Conservation (phyloP, 2,113 vertebrate genomes). For the Taxidea taxus region DNA sequence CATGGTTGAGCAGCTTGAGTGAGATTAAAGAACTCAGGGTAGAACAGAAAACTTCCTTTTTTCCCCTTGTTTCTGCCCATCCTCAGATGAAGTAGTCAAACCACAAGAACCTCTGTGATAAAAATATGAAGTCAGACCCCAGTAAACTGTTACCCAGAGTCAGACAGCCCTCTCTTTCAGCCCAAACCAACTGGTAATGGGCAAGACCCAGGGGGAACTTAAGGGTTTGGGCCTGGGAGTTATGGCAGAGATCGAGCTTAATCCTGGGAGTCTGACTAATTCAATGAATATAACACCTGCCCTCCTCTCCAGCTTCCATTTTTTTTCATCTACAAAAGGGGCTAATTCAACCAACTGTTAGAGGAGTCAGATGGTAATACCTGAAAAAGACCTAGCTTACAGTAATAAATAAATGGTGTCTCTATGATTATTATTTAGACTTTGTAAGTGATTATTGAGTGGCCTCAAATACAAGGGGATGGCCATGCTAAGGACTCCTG, state of each 20-base stretch:
- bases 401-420: neutral
- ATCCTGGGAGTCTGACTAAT: neutral
- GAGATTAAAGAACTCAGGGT: neutral
- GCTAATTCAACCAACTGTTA: neutral
- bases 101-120: neutral
- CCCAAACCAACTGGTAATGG: neutral
- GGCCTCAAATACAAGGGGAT: neutral
- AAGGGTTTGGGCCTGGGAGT: neutral
- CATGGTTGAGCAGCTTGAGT: neutral
- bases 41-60: neutral
- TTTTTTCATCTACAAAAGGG: neutral
- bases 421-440: neutral
- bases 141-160: neutral
- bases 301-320: neutral
- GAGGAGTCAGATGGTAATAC: neutral
- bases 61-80: neutral
- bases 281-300: neutral
- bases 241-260: neutral
- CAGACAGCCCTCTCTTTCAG: neutral
- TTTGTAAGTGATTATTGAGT: neutral
- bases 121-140: neutral
- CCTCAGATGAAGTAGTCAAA: neutral
- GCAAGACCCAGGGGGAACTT: neutral
- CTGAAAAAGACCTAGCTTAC: neutral
- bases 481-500: neutral